phyloP scores from a whole-genome alignment of 2,888 invertebrate genomes.

The Cerastis leucographa region DNA sequence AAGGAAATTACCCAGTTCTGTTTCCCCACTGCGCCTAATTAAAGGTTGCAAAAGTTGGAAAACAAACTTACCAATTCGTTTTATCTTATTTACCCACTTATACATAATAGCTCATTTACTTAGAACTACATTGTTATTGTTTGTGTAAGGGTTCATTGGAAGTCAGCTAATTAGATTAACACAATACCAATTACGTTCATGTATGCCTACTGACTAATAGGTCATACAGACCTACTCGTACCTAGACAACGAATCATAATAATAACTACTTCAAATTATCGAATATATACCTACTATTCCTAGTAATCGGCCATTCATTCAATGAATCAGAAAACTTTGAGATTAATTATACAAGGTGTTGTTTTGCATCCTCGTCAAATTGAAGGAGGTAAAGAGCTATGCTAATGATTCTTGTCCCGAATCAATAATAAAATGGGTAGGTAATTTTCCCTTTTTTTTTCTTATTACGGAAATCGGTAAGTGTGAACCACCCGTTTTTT shows the following conservation, averaged over 20 bases:
- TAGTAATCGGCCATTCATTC: not conserved
- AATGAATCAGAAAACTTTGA: not conserved
- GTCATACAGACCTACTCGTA: too few relatives aligned
- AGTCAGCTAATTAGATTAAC: constrained; percentile 27
- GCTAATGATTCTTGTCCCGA: too few relatives aligned
- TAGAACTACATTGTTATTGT: constrained; percentile 35
- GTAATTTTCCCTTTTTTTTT: too few relatives aligned
- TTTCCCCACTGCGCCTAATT: not conserved
- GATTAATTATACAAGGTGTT: too few relatives aligned
- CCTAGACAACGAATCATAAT: not conserved
- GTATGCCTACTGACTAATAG: not conserved
- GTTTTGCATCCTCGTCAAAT: too few relatives aligned
- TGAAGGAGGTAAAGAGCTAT: too few relatives aligned
- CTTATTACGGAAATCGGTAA: too few relatives aligned
- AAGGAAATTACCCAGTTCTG: not conserved
- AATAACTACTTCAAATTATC: not conserved
- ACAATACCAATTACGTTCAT: constrained; percentile 14
- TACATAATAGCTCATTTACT: constrained; percentile 14
- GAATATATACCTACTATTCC: not conserved
- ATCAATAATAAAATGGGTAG: too few relatives aligned
- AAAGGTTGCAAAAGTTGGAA: not conserved
- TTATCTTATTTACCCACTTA: constrained; percentile 23
- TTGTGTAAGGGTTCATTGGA: constrained; percentile 30
- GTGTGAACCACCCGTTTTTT: too few relatives aligned
- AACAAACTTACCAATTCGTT: constrained; percentile 12